Conservation (phyloP, 2,797 vertebrate genomes). For the Phyllotis vaccarum region DNA sequence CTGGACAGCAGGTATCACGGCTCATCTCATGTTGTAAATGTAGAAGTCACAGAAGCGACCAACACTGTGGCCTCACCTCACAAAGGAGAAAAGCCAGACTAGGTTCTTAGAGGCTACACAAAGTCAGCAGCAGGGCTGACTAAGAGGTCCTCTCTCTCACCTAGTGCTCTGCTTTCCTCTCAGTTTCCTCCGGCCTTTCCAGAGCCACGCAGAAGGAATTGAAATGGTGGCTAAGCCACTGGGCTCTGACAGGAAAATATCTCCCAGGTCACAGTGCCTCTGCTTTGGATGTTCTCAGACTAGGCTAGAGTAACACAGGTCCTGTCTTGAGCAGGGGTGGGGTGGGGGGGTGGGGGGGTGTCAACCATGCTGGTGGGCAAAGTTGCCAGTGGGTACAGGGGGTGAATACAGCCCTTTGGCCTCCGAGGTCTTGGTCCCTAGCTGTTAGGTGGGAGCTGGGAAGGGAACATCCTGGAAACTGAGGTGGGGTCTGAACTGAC, state of each 20-base stretch:
- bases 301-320: neutral
- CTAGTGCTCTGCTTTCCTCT: neutral
- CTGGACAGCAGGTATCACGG: neutral
- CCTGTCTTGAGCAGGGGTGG: neutral
- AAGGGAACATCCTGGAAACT: constrained; percentile 20
- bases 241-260: neutral
- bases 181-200: neutral
- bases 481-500: neutral
- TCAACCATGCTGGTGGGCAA: neutral
- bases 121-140: neutral
- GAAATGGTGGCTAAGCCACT: neutral
- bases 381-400: neutral
- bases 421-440: constrained; percentile 6
- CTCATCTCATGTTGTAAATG: neutral
- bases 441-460: constrained; percentile 24
- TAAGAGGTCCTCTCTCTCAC: neutral
- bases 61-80: neutral
- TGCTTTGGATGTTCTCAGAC: neutral
- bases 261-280: neutral
- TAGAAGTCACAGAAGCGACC: neutral
- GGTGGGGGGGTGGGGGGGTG: too few relatives aligned
- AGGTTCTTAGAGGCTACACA: neutral
- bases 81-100: neutral
- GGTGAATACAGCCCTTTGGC: constrained; percentile 18
- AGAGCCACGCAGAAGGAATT: neutral